Percentiles rank a stretch among this genome's conserved stretches.
Evolutionary conservation across 92 coral and sea anemone species (phyloP).

Genomic region (Meandrina meandrites): DNA sequence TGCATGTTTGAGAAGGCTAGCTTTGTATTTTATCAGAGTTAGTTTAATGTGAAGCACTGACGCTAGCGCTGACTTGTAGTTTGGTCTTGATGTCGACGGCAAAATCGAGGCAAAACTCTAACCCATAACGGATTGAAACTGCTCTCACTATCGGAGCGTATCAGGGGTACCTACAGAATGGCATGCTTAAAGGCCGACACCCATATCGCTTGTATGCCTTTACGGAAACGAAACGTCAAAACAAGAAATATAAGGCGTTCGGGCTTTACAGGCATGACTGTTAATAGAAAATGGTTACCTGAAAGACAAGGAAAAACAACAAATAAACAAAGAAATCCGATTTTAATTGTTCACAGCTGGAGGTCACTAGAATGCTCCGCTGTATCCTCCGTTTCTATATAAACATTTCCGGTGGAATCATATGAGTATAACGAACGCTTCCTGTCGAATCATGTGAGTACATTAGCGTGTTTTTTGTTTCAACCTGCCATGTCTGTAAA

Average conservation of each 20-base stretch:
- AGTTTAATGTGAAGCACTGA: too few species aligned
- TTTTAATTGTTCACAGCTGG: neutral
- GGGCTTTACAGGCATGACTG: neutral
- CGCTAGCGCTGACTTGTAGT: neutral
- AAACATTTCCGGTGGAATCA: neutral
- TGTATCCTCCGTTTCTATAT: neutral
- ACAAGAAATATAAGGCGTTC: neutral
- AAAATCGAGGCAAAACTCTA: too few species aligned
- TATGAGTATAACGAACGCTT: neutral
- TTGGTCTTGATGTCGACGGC: neutral
- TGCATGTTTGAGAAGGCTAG: neutral
- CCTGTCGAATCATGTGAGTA: neutral
- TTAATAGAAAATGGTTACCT: neutral
- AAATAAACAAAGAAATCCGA: neutral
- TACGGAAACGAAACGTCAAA: neutral
- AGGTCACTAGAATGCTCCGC: neutral
- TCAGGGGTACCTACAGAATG: neutral
- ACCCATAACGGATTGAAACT: too few species aligned
- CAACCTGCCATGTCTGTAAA: neutral
- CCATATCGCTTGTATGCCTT: neutral
- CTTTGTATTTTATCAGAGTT: too few species aligned
- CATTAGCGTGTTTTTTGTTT: neutral
- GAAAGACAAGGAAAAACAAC: neutral
- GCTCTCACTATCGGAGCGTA: neutral
- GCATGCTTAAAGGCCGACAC: neutral